Percentiles rank a stretch among this genome's conserved stretches.
These are phyloP conservation scores for Spea hammondii DNA, from an alignment of 2,797 vertebrate species.

Conservation along the genomic window DNA sequence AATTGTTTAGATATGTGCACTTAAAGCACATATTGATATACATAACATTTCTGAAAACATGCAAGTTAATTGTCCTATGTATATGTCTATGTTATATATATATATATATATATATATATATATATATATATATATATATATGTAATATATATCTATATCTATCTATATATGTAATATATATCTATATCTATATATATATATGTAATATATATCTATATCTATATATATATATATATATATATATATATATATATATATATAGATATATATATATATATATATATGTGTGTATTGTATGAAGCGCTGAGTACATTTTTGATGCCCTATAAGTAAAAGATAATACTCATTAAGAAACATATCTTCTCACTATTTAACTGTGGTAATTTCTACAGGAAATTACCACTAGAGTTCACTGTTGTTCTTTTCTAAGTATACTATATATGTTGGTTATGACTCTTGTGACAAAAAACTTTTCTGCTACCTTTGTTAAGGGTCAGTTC, in stretches of 20 bases:
- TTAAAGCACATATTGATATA: too few species aligned
- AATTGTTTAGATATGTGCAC: too few species aligned
- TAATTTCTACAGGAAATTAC: neutral
- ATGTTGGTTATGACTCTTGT: neutral
- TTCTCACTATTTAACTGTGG: neutral
- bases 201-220: too few species aligned
- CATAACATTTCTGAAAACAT: too few species aligned
- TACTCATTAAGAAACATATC: too few species aligned
- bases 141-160: neutral
- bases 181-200: too few species aligned
- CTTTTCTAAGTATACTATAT: neutral
- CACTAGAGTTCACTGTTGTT: slow-evolving; percentile 14
- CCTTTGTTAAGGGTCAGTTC: too few species aligned
- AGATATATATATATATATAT: neutral
- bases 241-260: neutral
- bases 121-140: neutral
- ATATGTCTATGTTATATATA: too few species aligned
- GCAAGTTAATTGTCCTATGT: too few species aligned
- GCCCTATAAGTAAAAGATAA: too few species aligned
- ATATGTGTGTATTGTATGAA: neutral
- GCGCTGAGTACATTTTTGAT: too few species aligned
- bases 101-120: too few species aligned
- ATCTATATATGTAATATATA: neutral
- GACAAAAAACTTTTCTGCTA: neutral
- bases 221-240: neutral